Percentiles rank a stretch among this genome's conserved stretches.
phyloP scores from a whole-genome alignment of 2,797 vertebrate genomes.

The Acropternis orthonyx region DNA sequence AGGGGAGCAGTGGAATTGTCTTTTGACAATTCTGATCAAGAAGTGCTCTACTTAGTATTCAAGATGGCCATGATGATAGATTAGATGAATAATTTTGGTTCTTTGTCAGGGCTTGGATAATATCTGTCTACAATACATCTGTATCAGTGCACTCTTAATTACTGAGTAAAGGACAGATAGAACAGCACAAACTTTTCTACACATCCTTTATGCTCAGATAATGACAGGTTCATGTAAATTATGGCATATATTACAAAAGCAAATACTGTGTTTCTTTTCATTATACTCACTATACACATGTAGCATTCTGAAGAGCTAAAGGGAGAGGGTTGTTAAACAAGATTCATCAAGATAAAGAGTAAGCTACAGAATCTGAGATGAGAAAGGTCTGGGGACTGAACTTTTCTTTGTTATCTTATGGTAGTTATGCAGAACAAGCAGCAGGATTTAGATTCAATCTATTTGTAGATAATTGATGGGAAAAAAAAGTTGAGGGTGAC shows the following conservation, averaged over 20 bases:
- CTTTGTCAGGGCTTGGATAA: conserved; percentile 63
- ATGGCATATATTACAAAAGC: background rate
- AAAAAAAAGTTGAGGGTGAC: background rate
- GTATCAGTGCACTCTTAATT: conserved; percentile 61
- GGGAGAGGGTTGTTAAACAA: background rate
- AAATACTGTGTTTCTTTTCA: background rate
- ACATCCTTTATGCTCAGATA: background rate
- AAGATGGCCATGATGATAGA: conserved; percentile 53
- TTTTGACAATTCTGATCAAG: conserved; percentile 72
- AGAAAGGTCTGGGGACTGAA: background rate
- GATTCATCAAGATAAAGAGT: background rate
- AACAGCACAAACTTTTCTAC: conserved; percentile 12
- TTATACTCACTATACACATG: background rate
- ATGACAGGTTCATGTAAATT: conserved; percentile 6
- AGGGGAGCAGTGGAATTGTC: conserved; percentile 55
- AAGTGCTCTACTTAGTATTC: conserved; percentile 65
- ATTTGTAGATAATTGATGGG: background rate
- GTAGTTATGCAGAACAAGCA: background rate
- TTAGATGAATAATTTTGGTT: conserved; percentile 69
- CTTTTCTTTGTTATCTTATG: rapidly evolving
- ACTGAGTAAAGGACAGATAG: conserved; percentile 27
- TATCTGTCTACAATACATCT: conserved; percentile 57
- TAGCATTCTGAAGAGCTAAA: background rate
- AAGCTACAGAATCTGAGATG: background rate
- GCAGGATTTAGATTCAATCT: background rate